A percentile compares a stretch with the other conserved stretches of the same genome.
phyloP scores from a whole-genome alignment of 2,797 vertebrate genomes.

The Pampus argenteus region DNA sequence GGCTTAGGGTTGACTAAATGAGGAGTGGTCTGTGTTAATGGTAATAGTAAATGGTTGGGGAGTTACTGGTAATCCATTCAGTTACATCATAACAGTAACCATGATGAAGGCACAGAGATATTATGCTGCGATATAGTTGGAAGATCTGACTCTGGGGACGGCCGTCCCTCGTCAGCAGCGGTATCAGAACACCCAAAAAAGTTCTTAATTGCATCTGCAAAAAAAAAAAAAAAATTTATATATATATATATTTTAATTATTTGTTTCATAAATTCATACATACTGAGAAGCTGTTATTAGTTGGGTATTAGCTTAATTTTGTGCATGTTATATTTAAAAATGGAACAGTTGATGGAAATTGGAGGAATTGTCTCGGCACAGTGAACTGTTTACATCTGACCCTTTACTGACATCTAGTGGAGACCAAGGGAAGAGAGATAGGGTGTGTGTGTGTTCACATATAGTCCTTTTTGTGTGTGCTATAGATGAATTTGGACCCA shows the following conservation, averaged over 20 bases:
- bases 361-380: background rate
- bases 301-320: no score
- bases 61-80: background rate
- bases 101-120: no score
- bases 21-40: background rate
- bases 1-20: background rate
- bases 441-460: background rate
- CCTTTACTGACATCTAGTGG: slow-evolving; percentile 56
- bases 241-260: no score
- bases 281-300: no score
- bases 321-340: background rate
- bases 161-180: no score
- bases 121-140: no score
- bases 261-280: no score
- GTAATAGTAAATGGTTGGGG: background rate
- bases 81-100: no score
- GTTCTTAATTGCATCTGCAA: no score
- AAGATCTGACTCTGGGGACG: no score
- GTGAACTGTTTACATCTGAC: background rate
- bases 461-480: background rate
- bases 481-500: background rate
- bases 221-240: no score
- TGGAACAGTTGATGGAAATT: background rate
- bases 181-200: no score
- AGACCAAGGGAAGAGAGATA: background rate